Evolutionary conservation across 2,888 invertebrate genomes (phyloP), one percentile per base, ranked within the genome.

Genomic region (Agriopis leucophaearia): DNA sequence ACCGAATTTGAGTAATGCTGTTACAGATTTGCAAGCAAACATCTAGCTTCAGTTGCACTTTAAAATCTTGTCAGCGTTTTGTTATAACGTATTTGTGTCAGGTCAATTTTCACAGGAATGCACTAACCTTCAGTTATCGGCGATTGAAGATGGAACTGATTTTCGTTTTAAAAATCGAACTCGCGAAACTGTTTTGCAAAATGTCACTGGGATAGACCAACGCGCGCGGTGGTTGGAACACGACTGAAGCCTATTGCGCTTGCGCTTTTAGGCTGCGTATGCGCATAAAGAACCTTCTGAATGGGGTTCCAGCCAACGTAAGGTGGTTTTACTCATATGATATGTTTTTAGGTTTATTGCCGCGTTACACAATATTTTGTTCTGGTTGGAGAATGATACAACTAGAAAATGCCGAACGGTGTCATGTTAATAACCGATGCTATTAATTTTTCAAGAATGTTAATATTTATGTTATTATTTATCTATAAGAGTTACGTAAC

Each of bases 231-330:
- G 75, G 58, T 71, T 73, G 16, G 68, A 71, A 72, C 71, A 66
- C 68, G 72, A 81, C 81, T 81, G 74, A 78, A 74, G 75, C 67
- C 27, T 27, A 2, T 27, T 27, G 27, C 69, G 7, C 6, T 12
- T 18, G 36, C 38, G 57, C 45, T 52, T 65, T 64, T 71, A 74
- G 51, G 56, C 47, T 64, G 45, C 58, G 58, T 64, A 55, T 73
- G 81, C 78, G 78, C 71, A 74, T 76, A 52, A 35, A 36, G 42
- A 69, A 51, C 69, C 66, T 66, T 72, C 68, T 72, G 51, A 72
- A 71, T 71, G 66, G 51, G 50, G 54, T 68, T 66, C 66, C 62
- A 69, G 68, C 66, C 38, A 58, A 54, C 50, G 54, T 55, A 58
- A 67, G 69, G 64, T 45, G 59, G 65, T 60, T 66, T 68, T 70